Evolutionary conservation across 2,888 invertebrate genomes (phyloP), one percentile per base, ranked within the genome.

Genomic region (Synanthedon andrenaeformis): DNA sequence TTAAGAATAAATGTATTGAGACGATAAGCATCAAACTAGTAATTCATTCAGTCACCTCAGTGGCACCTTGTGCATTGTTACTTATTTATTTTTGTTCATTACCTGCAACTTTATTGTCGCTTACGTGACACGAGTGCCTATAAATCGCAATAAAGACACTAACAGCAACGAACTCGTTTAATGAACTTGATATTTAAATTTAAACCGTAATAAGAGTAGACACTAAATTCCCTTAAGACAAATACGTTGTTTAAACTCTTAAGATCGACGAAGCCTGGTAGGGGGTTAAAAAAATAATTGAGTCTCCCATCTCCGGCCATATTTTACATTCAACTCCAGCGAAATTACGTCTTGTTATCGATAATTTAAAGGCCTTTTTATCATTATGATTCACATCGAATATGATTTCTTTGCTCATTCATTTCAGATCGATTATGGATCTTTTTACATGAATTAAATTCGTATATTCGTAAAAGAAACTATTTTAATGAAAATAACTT

Each of bases 281-380:
- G 73, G 79, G 72, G 72, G 67, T 62, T 69, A 62, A 66, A 70
- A 53, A 69, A 69, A 69, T 75, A 77, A 76, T 79, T 75, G 69
- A 67, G 56, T 59, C 59, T 63, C 61, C 61, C 60, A 60, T 55
- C 60, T 61, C 56, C 52, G 55, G 51, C 52, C 56, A 65, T 67
- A 65, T 62, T 59, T 67, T 59, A 64, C 56, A 51, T 57, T 51
- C 55, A 59, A 58, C 57, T 64, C 62, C 61, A 64, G 62, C 60
- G 61, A 61, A 64, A 66, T 66, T 65, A 62, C 63, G 62, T 62
- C 64, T 67, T 63, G 66, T 65, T 64, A 65, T 64, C 62, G 50
- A 55, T 57, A 63, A 70, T 67, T 66, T 65, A 70, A 67, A 58
- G 61, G 51, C 55, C 59, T 55, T 67, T 69, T 64, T 63, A 64